Conservation (phyloP, 2,888 invertebrate genomes). For the Diplolepis rosae region DNA sequence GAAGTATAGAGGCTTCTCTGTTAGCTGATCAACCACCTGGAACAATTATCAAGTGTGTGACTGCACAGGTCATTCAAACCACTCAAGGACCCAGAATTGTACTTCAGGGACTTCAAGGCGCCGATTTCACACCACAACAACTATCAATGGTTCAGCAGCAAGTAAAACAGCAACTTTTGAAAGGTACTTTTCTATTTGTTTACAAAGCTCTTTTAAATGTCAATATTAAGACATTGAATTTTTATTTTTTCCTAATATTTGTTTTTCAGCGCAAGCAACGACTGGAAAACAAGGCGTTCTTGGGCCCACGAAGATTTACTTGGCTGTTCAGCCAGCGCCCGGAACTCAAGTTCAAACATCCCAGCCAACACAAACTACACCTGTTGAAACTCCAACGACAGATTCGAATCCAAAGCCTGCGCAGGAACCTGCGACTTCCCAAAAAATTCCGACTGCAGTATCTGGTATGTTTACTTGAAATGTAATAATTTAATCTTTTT, state of each 20-base stretch:
- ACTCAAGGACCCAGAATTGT: constrained; percentile 90
- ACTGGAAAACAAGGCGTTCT: constrained; percentile 89
- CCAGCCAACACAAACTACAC: constrained; percentile 45
- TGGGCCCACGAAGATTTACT: constrained; percentile 89
- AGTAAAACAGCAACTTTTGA: constrained; percentile 90
- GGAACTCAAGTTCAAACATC: constrained; percentile 43
- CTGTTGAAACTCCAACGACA: constrained; percentile 46
- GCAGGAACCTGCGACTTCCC: constrained; percentile 43
- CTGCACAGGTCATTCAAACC: constrained; percentile 90
- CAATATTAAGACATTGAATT: neutral
- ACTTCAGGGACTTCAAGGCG: constrained; percentile 88
- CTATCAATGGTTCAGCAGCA: constrained; percentile 89
- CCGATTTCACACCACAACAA: constrained; percentile 88
- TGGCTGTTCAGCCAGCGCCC: constrained; percentile 86
- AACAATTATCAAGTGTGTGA: constrained; percentile 90
- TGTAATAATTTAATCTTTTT: neutral
- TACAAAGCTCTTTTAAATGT: neutral
- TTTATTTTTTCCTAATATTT: constrained; percentile 4
- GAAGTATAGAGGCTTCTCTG: constrained; percentile 82
- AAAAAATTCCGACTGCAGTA: constrained; percentile 41
- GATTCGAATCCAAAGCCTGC: constrained; percentile 50
- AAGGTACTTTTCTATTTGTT: constrained; percentile 77
- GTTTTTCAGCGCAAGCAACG: constrained; percentile 84
- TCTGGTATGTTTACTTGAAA: constrained; percentile 43
- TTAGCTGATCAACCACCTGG: constrained; percentile 88